Evolutionary conservation across 2,113 vertebrate species (phyloP), one percentile per base, ranked within the genome.

Genomic region (Nansenia antarctica): DNA sequence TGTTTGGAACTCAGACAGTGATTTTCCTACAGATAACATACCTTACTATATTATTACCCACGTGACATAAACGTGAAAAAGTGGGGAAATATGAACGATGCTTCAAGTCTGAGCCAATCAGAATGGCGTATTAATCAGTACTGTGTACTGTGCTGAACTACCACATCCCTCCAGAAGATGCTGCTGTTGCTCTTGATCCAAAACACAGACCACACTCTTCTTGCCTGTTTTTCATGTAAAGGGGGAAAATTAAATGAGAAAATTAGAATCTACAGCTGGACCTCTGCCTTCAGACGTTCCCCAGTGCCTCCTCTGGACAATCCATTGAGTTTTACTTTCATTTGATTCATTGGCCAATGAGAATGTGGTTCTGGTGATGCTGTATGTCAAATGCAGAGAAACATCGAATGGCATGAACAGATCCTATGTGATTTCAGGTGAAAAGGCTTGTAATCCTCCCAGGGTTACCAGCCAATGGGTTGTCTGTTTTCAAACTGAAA

Each of bases 131-230:
- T 31, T 5, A 1, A 15, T 31, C 27, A 58, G 29, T 18, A 30
- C 29, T 31, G 35, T n/a, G 61, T 30, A 31, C 22, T 20, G 24
- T 63, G 45, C 7, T 24, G 8, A 6, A 32, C 26, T 22, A 27
- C 32, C 42, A 73, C 24, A 49, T 66, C 61, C 67, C 65, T 39
- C 78, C 82, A 83, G 82, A 75, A 83, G 82, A 78, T 78, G 82
- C 37, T 78, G 78, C 81, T 83, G 65, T 83, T 81, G 82, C 69
- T 78, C 78, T 73, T 15, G 62, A 47, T 42, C 11, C 8, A 15
- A 34, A 24, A 49, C n/a, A 11, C 4, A 5, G 15, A 11, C n/a
- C 18, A 20, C 18, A n/a, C 5, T n/a, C 15, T 30, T 1, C 24
- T 34, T 60, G 8, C 2, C 9, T 6, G 22, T 58, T 72, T 34